Percentiles rank a stretch among this genome's conserved stretches.
These are phyloP conservation scores for Callithrix jacchus DNA, from an alignment of 2,113 vertebrate species.

Conservation along the genomic window DNA sequence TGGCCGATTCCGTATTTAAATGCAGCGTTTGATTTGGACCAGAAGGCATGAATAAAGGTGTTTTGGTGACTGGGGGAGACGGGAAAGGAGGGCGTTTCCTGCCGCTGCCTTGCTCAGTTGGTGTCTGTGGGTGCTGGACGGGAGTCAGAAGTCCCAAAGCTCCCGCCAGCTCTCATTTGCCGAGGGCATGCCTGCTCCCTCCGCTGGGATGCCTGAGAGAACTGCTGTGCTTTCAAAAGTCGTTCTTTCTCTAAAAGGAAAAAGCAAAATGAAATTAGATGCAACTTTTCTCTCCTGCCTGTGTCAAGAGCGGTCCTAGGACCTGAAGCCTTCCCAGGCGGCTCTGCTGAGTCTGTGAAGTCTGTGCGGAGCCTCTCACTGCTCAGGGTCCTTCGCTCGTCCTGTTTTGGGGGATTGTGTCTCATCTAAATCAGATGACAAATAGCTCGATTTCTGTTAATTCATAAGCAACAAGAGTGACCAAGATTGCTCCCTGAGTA, in stretches of 20 bases:
- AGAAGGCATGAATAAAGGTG: accelerated
- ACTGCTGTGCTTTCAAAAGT: neutral
- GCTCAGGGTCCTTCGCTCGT: accelerated
- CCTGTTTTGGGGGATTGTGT: neutral
- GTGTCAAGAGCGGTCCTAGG: neutral
- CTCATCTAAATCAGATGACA: neutral
- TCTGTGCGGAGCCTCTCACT: accelerated
- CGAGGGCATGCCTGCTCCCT: accelerated
- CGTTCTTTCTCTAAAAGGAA: neutral
- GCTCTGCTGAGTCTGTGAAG: neutral
- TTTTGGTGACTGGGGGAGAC: too few relatives aligned
- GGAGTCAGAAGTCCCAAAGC: accelerated
- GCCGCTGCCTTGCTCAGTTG: accelerated
- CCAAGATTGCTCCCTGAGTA: neutral
- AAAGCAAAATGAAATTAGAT: neutral
- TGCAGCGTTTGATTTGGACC: accelerated
- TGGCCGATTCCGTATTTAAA: accelerated
- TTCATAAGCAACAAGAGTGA: neutral
- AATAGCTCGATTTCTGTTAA: neutral
- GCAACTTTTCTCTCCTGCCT: accelerated
- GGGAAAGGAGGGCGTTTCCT: accelerated
- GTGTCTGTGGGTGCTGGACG: neutral
- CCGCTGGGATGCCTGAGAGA: neutral
- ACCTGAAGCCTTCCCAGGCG: accelerated
- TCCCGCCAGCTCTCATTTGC: neutral